Conservation (phyloP, 2,797 vertebrate genomes). For the Dicrostonyx torquatus region DNA sequence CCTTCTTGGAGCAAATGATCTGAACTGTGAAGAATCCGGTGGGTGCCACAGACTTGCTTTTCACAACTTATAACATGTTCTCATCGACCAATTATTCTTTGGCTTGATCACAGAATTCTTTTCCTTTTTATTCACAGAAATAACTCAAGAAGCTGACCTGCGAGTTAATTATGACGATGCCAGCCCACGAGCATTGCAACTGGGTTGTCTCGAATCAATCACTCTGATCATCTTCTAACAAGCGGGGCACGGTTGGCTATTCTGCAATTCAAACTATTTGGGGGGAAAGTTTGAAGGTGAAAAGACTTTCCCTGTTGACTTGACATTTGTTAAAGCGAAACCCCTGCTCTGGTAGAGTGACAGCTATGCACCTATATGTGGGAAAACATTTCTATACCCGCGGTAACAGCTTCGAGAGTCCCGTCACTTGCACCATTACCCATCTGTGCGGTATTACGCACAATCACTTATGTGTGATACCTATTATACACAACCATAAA, state of each 20-base stretch:
- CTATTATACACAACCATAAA: conserved; percentile 53
- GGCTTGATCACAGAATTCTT: conserved; percentile 73
- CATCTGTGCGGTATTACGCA: neutral
- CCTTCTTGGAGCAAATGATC: conserved; percentile 55
- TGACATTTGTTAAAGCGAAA: conserved; percentile 63
- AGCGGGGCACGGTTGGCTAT: conserved; percentile 60
- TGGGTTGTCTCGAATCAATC: conserved; percentile 75
- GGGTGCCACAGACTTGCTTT: conserved; percentile 42
- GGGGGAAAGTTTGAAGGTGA: conserved; percentile 55
- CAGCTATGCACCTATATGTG: conserved; percentile 6
- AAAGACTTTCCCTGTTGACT: conserved; percentile 47
- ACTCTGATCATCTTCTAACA: conserved; percentile 70
- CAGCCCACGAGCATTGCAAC: conserved; percentile 66
- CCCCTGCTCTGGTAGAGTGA: conserved; percentile 1
- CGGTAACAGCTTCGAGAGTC: conserved; percentile 45
- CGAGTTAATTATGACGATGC: conserved; percentile 71
- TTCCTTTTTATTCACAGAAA: conserved; percentile 73
- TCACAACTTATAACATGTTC: conserved; percentile 43
- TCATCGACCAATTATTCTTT: conserved; percentile 54
- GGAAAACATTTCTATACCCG: neutral
- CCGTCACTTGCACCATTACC: neutral
- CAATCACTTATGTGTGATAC: conserved; percentile 1
- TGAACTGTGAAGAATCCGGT: conserved; percentile 15
- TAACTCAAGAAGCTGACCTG: conserved; percentile 68
- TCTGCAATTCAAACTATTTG: conserved; percentile 65